A percentile compares a stretch with the other conserved stretches of the same genome.
These are phyloP conservation scores for human DNA, from an alignment of 2,113 vertebrate species.

Conservation along the genomic window GRCh38 chr1:91693001-91693500, in stretches of 20 bases:
- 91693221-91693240: constrained; percentile 17
- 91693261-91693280: neutral
- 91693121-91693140: neutral
- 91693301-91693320: constrained; percentile 17
- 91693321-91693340: constrained; percentile 12
- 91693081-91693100: neutral
- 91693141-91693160: neutral
- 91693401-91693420: constrained; percentile 18
- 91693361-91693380: constrained; percentile 32
- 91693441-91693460: neutral
- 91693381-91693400: constrained; percentile 26
- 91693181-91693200: neutral
- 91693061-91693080: neutral
- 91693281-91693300: neutral
- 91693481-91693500: neutral
- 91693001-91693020: neutral
- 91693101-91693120: neutral
- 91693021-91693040: neutral
- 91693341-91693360: neutral
- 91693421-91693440: neutral
- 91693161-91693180: neutral
- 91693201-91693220: constrained; percentile 6
- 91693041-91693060: neutral
- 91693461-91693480: neutral
- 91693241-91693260: neutral